Evolutionary conservation across 1,140 invertebrate species (phyloP).

Genomic region (Doryteuthis pealeii): DNA sequence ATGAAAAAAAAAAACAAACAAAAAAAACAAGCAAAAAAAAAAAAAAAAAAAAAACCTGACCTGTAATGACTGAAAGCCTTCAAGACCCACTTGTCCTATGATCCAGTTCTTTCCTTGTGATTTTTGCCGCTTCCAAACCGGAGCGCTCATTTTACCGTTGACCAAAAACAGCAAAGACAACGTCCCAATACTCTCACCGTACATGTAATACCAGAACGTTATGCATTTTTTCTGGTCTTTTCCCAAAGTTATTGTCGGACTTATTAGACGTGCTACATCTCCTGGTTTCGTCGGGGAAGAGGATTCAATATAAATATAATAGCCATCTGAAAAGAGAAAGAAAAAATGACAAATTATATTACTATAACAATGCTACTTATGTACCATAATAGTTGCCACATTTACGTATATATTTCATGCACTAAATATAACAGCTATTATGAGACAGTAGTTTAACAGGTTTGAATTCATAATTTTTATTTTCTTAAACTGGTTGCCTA

Average conservation of each 20-base stretch:
- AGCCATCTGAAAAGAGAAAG: conserved; percentile 27
- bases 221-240: conserved; percentile 34
- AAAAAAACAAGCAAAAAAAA: no score
- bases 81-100: neutral
- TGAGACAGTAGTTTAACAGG: no score
- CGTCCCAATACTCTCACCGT: conserved; percentile 61
- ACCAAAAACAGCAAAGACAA: conserved; percentile 16
- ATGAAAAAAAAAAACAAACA: no score
- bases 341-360: no score
- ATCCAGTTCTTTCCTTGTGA: neutral
- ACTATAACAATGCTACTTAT: no score
- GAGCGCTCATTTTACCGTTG: neutral
- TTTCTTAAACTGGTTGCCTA: no score
- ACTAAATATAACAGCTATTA: no score
- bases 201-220: conserved; percentile 77
- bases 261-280: conserved; percentile 49
- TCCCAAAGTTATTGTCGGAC: conserved; percentile 28
- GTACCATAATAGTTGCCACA: no score
- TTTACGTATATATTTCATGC: no score
- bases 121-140: neutral
- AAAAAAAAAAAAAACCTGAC: no score
- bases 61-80: neutral
- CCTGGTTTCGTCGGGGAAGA: conserved; percentile 40
- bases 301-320: conserved; percentile 73
- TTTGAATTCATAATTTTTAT: no score